Conservation (phyloP, 2,888 invertebrate species). For the Cephus pygmeus region DNA sequence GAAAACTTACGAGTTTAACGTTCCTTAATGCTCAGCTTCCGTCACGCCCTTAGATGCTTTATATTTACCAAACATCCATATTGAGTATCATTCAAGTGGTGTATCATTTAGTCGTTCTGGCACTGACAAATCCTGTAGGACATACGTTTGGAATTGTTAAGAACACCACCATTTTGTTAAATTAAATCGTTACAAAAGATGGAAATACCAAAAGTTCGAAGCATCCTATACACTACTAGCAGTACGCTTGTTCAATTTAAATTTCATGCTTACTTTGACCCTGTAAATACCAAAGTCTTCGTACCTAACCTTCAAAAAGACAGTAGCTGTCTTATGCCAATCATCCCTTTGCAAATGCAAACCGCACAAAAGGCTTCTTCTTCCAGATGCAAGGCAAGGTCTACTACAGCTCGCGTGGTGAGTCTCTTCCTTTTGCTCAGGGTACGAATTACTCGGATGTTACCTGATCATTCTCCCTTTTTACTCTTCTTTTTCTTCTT, state of each 20-base stretch:
- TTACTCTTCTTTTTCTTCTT: conserved; percentile 11
- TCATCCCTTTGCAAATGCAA: conserved; percentile 36
- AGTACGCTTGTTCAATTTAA: conserved; percentile 24
- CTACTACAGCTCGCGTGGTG: not conserved
- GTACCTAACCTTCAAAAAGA: conserved; percentile 26
- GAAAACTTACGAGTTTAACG: not conserved
- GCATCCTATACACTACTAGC: not conserved
- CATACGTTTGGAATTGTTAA: not conserved
- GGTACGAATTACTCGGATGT: conserved; percentile 32
- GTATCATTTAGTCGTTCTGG: not conserved
- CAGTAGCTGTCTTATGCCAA: conserved; percentile 30
- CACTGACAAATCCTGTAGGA: not conserved
- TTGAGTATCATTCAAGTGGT: not conserved
- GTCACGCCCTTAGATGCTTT: not conserved
- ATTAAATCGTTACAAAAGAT: not conserved
- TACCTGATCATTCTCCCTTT: conserved; percentile 22
- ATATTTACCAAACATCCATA: not conserved
- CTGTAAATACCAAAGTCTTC: conserved; percentile 39
- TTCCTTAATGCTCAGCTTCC: not conserved
- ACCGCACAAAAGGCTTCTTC: conserved; percentile 44
- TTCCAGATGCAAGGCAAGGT: conserved; percentile 31
- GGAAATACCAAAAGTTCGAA: not conserved
- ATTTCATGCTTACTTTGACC: conserved; percentile 61
- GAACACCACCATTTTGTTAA: not conserved
- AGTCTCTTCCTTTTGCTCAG: conserved; percentile 23